Evolutionary conservation across 2,797 vertebrate genomes (phyloP).

Genomic region (Myripristis jacobus): DNA sequence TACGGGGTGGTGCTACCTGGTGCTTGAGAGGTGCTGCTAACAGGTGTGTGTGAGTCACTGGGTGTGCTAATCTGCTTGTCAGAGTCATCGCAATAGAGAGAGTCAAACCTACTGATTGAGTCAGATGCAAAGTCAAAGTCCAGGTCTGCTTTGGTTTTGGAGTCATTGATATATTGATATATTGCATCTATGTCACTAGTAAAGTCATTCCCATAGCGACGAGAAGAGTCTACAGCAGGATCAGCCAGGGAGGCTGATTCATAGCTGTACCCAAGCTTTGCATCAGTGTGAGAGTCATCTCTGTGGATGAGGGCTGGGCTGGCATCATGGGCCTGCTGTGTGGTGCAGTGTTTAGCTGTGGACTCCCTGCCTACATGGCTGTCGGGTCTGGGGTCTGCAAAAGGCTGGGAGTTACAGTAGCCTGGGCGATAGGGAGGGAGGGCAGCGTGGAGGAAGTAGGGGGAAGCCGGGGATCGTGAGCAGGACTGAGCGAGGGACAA

Average conservation of each 20-base stretch:
- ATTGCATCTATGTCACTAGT: constrained; percentile 41
- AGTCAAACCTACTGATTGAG: constrained; percentile 75
- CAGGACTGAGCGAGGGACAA: constrained; percentile 76
- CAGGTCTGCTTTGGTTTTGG: constrained; percentile 21
- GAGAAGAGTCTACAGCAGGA: constrained; percentile 40
- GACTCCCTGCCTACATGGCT: constrained; percentile 60
- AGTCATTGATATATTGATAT: constrained; percentile 17
- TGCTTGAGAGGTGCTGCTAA: constrained; percentile 27
- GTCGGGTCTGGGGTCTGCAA: constrained; percentile 61
- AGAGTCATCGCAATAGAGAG: constrained; percentile 64
- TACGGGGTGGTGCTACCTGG: constrained; percentile 81
- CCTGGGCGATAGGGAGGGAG: constrained; percentile 68
- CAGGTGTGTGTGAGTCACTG: constrained; percentile 32
- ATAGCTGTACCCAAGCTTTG: constrained; percentile 29
- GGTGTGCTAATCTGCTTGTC: constrained; percentile 24
- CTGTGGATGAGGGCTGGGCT: constrained; percentile 35
- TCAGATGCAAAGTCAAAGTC: constrained; percentile 48
- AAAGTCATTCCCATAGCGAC: constrained; percentile 41
- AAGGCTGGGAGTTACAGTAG: constrained; percentile 64
- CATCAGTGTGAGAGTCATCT: constrained; percentile 47
- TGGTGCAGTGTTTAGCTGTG: constrained; percentile 29
- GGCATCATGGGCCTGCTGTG: constrained; percentile 34
- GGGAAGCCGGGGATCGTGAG: constrained; percentile 60
- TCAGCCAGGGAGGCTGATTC: constrained; percentile 47
- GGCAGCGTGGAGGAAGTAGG: constrained; percentile 83